Evolutionary conservation across 1,140 invertebrate genomes (phyloP), one percentile per base, ranked within the genome.

Genomic region (Reticulitermes speratus): DNA sequence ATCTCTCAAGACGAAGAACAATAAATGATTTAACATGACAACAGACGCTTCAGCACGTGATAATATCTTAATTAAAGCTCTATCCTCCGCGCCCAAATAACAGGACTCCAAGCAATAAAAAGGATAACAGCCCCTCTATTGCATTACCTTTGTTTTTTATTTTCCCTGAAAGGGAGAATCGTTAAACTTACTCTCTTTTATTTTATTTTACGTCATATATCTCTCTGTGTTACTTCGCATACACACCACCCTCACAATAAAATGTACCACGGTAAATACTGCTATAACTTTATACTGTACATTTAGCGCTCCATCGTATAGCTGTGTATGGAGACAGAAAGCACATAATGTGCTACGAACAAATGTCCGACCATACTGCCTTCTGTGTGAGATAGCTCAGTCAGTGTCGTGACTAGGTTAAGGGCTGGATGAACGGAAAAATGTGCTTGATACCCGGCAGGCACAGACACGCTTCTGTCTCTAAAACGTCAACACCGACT

Each of bases 221-320:
- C 25, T 75, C 65, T 75, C 65, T 75, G 65, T 75, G 65, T 30
- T 30, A 2, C 25, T 30, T 30, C 25, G n/a, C 65, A 75, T 75
- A 30, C 5, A 38, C n/a, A 75, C 65, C 65, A 75, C 65, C 65
- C 65, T 75, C 65, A 75, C 65, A 75, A 75, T 75, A 75, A 75
- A 75, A 75, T 75, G 65, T 75, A 75, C 65, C 65, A 75, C 65
- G 65, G 65, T 75, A 75, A 75, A 75, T 75, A 75, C 65, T 75
- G 65, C 65, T n/a, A 75, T 75, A 75, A 75, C 65, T 75, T 75
- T 75, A 75, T 75, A 75, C 65, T 75, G n/a, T 75, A 11, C 65
- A 75, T 7, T 75, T 75, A 75, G n/a, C 65, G 65, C 65, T 75
- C n/a, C 65, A 75, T 30, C 2, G n/a, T 30, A 75, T 30, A 30